phyloP scores from a whole-genome alignment of 2,113 vertebrate genomes.

The Porphyrio hochstetteri region DNA sequence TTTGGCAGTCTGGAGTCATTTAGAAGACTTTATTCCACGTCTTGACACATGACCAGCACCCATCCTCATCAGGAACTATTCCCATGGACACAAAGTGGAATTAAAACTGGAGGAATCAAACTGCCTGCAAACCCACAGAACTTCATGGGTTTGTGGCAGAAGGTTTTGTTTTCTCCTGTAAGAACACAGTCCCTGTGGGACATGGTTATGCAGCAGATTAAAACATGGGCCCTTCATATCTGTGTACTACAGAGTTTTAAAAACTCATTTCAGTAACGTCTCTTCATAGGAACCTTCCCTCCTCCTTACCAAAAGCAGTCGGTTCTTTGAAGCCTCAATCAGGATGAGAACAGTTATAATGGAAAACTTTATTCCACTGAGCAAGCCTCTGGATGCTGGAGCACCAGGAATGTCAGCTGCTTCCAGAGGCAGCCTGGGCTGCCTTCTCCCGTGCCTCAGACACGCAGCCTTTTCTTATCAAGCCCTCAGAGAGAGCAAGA shows the following conservation, averaged over 20 bases:
- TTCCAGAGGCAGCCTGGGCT: neutral
- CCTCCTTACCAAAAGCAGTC: neutral
- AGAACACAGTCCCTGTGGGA: neutral
- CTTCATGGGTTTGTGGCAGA: fast-evolving
- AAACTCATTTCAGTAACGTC: neutral
- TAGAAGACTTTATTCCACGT: neutral
- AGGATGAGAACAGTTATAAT: neutral
- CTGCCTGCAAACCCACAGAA: neutral
- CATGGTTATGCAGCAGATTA: neutral
- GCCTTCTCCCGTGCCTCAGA: neutral
- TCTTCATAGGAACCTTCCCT: neutral
- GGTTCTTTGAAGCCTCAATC: neutral
- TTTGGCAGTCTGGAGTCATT: neutral
- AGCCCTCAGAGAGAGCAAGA: neutral
- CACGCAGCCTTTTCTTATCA: neutral
- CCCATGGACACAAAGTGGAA: neutral
- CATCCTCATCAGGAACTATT: neutral
- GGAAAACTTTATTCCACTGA: neutral
- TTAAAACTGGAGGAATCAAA: neutral
- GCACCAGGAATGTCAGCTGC: neutral
- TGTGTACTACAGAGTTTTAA: neutral
- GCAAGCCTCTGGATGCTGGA: neutral
- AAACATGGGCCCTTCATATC: neutral
- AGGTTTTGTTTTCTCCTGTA: neutral
- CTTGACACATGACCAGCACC: neutral